A percentile compares a stretch with the other conserved stretches of the same genome.
Conservation (phyloP, 2,113 vertebrate genomes). For the Willisornis vidua region DNA sequence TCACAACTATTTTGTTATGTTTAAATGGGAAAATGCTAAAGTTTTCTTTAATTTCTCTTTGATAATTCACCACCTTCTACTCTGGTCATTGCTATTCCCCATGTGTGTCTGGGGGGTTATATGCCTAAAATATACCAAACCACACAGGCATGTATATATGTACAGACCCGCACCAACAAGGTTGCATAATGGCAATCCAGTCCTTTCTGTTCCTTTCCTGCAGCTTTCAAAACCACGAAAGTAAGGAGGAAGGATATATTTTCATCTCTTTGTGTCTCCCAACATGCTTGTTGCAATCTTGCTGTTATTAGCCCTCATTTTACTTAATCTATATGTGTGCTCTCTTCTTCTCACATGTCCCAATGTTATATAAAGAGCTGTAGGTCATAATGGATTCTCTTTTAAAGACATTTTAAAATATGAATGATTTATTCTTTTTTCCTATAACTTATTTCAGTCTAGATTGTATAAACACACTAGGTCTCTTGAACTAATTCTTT, state of each 20-base stretch:
- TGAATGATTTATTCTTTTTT: neutral
- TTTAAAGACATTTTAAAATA: neutral
- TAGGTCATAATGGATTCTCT: neutral
- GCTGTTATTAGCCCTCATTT: neutral
- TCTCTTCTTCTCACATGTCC: neutral
- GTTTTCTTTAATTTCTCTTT: neutral
- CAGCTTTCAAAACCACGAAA: neutral
- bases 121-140: neutral
- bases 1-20: too few relatives aligned
- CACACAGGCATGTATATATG: neutral
- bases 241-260: neutral
- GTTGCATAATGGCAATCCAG: neutral
- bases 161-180: neutral
- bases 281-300: neutral
- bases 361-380: neutral
- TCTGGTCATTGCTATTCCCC: neutral
- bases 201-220: neutral
- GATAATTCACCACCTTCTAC: neutral
- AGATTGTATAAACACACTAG: neutral
- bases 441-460: neutral
- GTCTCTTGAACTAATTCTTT: neutral
- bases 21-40: neutral
- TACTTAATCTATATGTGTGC: neutral
- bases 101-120: neutral
- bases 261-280: neutral